Evolutionary conservation across 1,140 invertebrate genomes (phyloP).

Genomic region (Proctacanthus coquilletti): DNA sequence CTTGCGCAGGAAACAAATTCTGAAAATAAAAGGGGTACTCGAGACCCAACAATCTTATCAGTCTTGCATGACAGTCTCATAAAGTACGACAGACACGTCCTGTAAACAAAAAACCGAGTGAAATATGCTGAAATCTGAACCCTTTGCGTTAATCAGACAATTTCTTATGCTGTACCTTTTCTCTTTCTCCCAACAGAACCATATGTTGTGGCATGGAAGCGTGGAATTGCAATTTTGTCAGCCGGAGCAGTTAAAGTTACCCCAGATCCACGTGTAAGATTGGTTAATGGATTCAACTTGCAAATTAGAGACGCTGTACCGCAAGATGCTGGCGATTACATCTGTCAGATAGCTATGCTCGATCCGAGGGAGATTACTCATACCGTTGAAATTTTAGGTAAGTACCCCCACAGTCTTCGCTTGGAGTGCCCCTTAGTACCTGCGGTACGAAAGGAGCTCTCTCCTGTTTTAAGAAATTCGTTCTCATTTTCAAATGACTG

Average conservation of each 20-base stretch:
- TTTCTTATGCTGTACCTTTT: slow-evolving; percentile 1
- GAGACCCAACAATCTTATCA: no score
- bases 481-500: no score
- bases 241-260: slow-evolving; percentile 41
- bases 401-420: no score
- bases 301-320: slow-evolving; percentile 37
- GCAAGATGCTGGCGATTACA: slow-evolving; percentile 42
- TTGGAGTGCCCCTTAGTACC: no score
- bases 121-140: neutral
- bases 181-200: slow-evolving; percentile 16
- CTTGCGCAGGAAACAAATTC: no score
- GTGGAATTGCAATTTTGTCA: slow-evolving; percentile 39
- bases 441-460: no score
- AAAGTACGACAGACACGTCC: no score
- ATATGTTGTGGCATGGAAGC: slow-evolving; percentile 41
- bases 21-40: no score
- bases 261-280: slow-evolving; percentile 36
- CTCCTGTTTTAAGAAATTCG: no score
- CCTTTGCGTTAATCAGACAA: no score
- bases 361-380: slow-evolving; percentile 41
- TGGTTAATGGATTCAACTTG: slow-evolving; percentile 37
- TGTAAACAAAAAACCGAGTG: no score
- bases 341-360: slow-evolving; percentile 41
- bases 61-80: no score
- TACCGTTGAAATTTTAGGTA: slow-evolving; percentile 41